Percentiles rank a stretch among this genome's conserved stretches.
Evolutionary conservation across 92 coral and sea anemone species (phyloP).

Genomic region (Porites evermanni): DNA sequence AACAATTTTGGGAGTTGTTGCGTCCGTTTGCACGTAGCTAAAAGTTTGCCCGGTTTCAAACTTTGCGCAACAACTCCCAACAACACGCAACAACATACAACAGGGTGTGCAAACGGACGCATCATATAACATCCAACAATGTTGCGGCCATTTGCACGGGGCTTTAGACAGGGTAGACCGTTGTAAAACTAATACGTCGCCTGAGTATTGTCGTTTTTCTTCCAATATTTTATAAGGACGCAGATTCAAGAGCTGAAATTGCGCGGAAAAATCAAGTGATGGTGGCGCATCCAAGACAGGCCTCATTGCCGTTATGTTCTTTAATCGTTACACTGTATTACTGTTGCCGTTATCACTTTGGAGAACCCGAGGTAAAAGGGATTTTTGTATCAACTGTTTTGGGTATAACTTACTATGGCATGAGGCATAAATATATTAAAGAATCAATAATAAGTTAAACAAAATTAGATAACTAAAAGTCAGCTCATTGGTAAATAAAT

Average conservation of each 20-base stretch:
- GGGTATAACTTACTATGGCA: too few species aligned
- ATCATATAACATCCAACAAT: too few species aligned
- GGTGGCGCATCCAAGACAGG: conserved; percentile 79
- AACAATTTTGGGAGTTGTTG: too few species aligned
- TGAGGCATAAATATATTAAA: background rate
- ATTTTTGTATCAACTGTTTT: background rate
- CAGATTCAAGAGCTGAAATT: conserved; percentile 81
- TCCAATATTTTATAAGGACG: conserved; percentile 36
- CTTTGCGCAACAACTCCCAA: too few species aligned
- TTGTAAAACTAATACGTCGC: background rate
- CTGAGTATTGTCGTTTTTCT: background rate
- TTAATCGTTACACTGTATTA: conserved; percentile 85
- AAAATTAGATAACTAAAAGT: too few species aligned
- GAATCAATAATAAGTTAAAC: background rate
- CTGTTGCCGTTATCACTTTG: conserved; percentile 90
- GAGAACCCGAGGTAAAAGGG: conserved; percentile 74
- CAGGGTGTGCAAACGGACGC: too few species aligned
- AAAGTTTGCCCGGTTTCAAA: too few species aligned
- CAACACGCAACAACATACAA: too few species aligned
- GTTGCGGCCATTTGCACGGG: too few species aligned
- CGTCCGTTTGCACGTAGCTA: too few species aligned
- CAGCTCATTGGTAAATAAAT: too few species aligned
- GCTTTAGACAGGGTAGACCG: background rate
- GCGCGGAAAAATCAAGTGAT: conserved; percentile 66
- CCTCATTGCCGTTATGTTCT: conserved; percentile 71